Evolutionary conservation across 2,888 invertebrate species (phyloP).

Genomic region (Tribolium freemani): DNA sequence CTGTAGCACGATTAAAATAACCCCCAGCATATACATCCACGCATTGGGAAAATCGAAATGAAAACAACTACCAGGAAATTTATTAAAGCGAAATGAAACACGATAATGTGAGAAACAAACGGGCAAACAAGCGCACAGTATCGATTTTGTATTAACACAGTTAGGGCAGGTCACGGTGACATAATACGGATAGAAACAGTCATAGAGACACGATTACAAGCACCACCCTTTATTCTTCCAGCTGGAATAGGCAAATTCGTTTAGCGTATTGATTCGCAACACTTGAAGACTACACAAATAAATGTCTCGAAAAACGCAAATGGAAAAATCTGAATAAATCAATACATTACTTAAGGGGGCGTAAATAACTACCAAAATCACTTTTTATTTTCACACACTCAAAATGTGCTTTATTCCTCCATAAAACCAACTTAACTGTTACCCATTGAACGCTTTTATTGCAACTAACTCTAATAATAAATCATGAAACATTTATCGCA

Average conservation of each 20-base stretch:
- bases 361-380: neutral
- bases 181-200: neutral
- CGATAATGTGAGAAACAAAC: neutral
- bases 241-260: neutral
- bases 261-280: neutral
- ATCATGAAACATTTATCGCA: too few relatives aligned
- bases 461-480: neutral
- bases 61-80: too few relatives aligned
- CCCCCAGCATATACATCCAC: neutral
- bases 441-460: neutral
- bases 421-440: neutral
- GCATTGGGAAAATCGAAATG: neutral
- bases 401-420: neutral
- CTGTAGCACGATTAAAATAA: neutral
- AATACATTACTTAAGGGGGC: neutral
- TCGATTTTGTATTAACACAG: neutral
- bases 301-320: neutral
- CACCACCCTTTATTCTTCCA: neutral
- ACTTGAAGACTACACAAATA: neutral
- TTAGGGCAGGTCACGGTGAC: neutral
- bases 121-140: neutral
- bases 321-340: neutral
- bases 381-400: neutral
- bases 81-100: neutral
- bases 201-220: neutral